Conservation (phyloP, 2,888 invertebrate genomes). For the Lasioglossum calceatum region DNA sequence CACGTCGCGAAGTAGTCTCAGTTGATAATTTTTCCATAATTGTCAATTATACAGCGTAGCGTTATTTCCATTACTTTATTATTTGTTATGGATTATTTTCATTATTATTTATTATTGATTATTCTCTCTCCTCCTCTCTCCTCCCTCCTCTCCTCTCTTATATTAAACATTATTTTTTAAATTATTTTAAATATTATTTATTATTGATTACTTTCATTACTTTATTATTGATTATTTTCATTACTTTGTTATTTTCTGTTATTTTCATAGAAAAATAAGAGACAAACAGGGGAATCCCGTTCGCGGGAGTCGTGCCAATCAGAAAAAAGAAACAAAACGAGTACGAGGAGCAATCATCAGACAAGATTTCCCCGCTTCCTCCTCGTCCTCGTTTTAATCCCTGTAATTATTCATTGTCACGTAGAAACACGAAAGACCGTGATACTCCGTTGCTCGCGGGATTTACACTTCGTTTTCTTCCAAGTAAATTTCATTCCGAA, state of each 20-base stretch:
- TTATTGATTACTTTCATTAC: too few relatives aligned
- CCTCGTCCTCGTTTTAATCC: slow-evolving; percentile 51
- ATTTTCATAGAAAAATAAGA: neutral
- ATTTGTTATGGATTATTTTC: too few relatives aligned
- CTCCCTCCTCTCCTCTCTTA: too few relatives aligned
- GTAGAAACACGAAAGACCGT: neutral
- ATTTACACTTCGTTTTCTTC: neutral
- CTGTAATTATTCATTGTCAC: slow-evolving; percentile 45
- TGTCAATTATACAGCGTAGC: neutral
- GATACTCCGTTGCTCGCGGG: neutral
- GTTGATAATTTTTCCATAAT: slow-evolving; percentile 17
- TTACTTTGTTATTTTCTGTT: too few relatives aligned
- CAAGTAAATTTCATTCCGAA: neutral
- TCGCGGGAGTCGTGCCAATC: neutral
- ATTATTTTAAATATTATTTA: too few relatives aligned
- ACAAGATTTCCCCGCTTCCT: slow-evolving; percentile 50
- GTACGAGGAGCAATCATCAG: slow-evolving; percentile 41
- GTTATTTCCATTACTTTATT: too few relatives aligned
- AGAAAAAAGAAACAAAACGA: neutral
- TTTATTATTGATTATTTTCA: too few relatives aligned
- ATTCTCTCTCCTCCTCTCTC: too few relatives aligned
- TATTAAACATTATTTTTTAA: too few relatives aligned
- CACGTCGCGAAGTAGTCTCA: neutral
- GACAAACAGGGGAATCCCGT: neutral
- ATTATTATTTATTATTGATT: too few relatives aligned